Evolutionary conservation across 2,888 invertebrate genomes (phyloP).

Genomic region (Exocentrus adspersus): DNA sequence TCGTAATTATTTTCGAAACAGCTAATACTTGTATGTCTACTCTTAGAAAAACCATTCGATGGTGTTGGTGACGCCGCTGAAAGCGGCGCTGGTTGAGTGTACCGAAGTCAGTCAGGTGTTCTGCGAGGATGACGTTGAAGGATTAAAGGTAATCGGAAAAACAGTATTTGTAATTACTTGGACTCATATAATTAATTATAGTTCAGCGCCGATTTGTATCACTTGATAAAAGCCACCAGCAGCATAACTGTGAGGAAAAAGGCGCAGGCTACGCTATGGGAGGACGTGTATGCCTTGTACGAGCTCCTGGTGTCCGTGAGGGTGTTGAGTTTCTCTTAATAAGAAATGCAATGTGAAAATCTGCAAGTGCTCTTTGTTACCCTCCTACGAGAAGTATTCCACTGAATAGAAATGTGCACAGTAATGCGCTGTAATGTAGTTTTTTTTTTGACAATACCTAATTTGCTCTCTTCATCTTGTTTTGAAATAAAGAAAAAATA

Average conservation of each 20-base stretch:
- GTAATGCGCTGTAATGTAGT: no score
- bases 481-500: no score
- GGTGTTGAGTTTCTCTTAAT: slow-evolving; percentile 72
- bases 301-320: slow-evolving; percentile 71
- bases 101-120: slow-evolving; percentile 81
- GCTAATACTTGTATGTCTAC: slow-evolving; percentile 5
- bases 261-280: slow-evolving; percentile 68
- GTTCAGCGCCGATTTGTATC: slow-evolving; percentile 74
- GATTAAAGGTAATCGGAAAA: slow-evolving; percentile 44
- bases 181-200: slow-evolving; percentile 55
- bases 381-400: no score
- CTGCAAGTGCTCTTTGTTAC: no score
- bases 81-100: slow-evolving; percentile 74
- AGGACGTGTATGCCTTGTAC: slow-evolving; percentile 71
- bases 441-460: no score
- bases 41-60: slow-evolving; percentile 58
- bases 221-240: slow-evolving; percentile 71
- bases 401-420: no score
- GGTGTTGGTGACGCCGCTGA: slow-evolving; percentile 74
- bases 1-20: not conserved
- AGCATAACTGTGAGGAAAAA: slow-evolving; percentile 70
- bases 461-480: no score
- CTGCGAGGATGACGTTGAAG: slow-evolving; percentile 58
- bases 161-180: no score
- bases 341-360: no score